These are phyloP conservation scores for Achatina immaculata DNA, from an alignment of 1,140 invertebrate genomes.

Conservation along the genomic window DNA sequence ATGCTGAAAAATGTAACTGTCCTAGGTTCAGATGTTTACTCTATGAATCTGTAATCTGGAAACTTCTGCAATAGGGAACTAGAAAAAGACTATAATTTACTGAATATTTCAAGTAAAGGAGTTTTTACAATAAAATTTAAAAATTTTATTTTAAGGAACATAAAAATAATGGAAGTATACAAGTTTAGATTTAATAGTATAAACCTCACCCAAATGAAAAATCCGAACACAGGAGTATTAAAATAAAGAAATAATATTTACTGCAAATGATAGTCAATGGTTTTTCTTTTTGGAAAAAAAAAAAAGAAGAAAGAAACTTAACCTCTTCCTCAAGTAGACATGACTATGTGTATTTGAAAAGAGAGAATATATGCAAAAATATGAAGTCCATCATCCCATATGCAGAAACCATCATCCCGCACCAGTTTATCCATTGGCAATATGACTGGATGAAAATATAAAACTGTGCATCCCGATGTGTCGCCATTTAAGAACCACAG, in stretches of 20 bases:
- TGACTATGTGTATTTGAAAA: slow-evolving; percentile 30
- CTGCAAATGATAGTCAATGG: slow-evolving; percentile 15
- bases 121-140: too few relatives aligned
- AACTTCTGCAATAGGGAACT: too few relatives aligned
- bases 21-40: too few relatives aligned
- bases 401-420: slow-evolving; percentile 36
- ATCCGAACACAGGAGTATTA: neutral
- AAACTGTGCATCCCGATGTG: slow-evolving; percentile 44
- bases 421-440: slow-evolving; percentile 36
- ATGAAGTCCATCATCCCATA: too few relatives aligned
- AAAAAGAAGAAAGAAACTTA: slow-evolving; percentile 16
- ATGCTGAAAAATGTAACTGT: too few relatives aligned
- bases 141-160: too few relatives aligned
- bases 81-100: too few relatives aligned
- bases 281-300: slow-evolving; percentile 16
- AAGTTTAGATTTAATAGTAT: neutral
- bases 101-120: too few relatives aligned
- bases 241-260: slow-evolving; percentile 20
- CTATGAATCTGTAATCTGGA: too few relatives aligned
- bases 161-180: neutral
- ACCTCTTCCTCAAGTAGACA: slow-evolving; percentile 12
- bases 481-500: slow-evolving; percentile 36
- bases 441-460: slow-evolving; percentile 43
- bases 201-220: slow-evolving; percentile 30
- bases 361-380: slow-evolving; percentile 39